A percentile compares a stretch with the other conserved stretches of the same genome.
Conservation (phyloP, 2,888 invertebrate genomes). For the Acronicta leporina region DNA sequence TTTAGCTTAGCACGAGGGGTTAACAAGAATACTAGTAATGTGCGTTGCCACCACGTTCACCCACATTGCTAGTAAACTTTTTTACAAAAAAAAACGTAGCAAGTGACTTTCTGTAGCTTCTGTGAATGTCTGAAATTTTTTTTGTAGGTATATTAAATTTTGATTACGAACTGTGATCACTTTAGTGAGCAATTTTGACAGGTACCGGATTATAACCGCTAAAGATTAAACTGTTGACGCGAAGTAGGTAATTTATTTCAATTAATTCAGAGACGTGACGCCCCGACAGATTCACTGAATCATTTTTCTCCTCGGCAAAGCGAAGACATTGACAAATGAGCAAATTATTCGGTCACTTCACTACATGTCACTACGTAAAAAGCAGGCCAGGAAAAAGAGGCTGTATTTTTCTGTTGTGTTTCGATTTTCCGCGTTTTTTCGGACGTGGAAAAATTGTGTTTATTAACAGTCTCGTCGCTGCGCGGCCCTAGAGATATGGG, state of each 20-base stretch:
- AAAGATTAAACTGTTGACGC: slow-evolving; percentile 77
- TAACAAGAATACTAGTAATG: too few species aligned
- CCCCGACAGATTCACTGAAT: slow-evolving; percentile 84
- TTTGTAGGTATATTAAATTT: too few species aligned
- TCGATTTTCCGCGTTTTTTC: slow-evolving; percentile 55
- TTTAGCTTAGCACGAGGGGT: too few species aligned
- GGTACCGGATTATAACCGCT: slow-evolving; percentile 69
- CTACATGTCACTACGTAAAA: slow-evolving; percentile 67
- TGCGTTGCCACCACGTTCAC: too few species aligned
- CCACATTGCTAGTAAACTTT: too few species aligned
- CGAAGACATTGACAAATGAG: slow-evolving; percentile 85
- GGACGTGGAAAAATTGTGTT: slow-evolving; percentile 68
- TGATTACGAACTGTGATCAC: slow-evolving; percentile 9
- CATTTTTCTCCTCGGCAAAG: slow-evolving; percentile 83
- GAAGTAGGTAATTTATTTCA: slow-evolving; percentile 82
- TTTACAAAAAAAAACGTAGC: too few species aligned
- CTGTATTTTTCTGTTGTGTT: slow-evolving; percentile 54
- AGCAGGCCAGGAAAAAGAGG: slow-evolving; percentile 50
- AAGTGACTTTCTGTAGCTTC: too few species aligned
- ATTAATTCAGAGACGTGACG: slow-evolving; percentile 83
- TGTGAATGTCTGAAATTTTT: too few species aligned
- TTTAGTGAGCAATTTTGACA: slow-evolving; percentile 67
- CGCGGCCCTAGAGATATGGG: slow-evolving; percentile 70
- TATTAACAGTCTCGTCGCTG: slow-evolving; percentile 71
- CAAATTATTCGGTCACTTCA: slow-evolving; percentile 84